Percentiles rank a stretch among this genome's conserved stretches.
Conservation (phyloP, 2,888 invertebrate species). For the Dorcus hopei region DNA sequence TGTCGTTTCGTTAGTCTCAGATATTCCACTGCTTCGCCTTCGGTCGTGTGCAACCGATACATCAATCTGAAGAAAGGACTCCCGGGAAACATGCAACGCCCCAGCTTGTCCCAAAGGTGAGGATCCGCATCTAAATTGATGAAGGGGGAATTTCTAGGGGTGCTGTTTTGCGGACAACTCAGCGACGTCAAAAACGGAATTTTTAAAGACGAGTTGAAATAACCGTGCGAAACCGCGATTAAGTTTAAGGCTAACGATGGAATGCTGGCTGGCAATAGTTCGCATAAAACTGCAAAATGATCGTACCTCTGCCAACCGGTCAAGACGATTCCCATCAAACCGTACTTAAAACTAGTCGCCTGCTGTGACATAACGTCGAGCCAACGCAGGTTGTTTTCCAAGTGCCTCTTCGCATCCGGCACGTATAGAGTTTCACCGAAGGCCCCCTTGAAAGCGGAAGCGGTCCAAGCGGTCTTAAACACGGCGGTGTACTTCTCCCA, state of each 20-base stretch:
- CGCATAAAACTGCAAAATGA: slow-evolving; percentile 68
- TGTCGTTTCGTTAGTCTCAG: slow-evolving; percentile 40
- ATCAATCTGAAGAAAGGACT: slow-evolving; percentile 54
- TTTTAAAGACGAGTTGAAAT: slow-evolving; percentile 56
- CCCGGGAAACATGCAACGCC: slow-evolving; percentile 64
- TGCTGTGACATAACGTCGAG: slow-evolving; percentile 63
- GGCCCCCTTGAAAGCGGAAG: slow-evolving; percentile 74
- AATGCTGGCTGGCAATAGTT: slow-evolving; percentile 62
- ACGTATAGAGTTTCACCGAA: slow-evolving; percentile 68
- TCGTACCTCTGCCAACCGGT: slow-evolving; percentile 67
- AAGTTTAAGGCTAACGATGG: slow-evolving; percentile 63
- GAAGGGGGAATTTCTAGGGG: slow-evolving; percentile 46
- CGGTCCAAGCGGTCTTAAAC: slow-evolving; percentile 69
- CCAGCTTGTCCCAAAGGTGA: slow-evolving; percentile 60
- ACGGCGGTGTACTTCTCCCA: slow-evolving; percentile 68
- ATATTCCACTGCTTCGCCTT: slow-evolving; percentile 48
- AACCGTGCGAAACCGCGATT: slow-evolving; percentile 59
- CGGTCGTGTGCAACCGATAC: slow-evolving; percentile 47
- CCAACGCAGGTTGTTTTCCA: slow-evolving; percentile 71
- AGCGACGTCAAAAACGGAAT: slow-evolving; percentile 50
- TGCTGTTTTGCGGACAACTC: slow-evolving; percentile 52
- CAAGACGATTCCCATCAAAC: slow-evolving; percentile 55
- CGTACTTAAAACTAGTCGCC: slow-evolving; percentile 52
- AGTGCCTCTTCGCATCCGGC: slow-evolving; percentile 63
- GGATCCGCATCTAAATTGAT: slow-evolving; percentile 59